Conservation (phyloP, 2,797 vertebrate genomes). For the Percopsis omiscomaycus region DNA sequence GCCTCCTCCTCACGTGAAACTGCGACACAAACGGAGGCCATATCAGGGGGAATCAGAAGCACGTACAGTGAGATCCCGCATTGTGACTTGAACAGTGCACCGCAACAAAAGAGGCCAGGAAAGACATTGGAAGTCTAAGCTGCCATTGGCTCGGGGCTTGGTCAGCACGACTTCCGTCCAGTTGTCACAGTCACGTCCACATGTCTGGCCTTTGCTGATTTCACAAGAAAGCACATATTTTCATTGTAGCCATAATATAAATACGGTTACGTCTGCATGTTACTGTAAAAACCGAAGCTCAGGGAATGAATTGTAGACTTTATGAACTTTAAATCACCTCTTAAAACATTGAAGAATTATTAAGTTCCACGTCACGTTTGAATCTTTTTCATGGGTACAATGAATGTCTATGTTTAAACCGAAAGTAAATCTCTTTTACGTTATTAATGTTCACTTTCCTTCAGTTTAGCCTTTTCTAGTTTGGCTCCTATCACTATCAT, state of each 20-base stretch:
- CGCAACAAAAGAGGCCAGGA: conserved; percentile 61
- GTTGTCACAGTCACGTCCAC: conserved; percentile 64
- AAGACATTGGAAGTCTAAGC: conserved; percentile 39
- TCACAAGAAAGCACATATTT: conserved; percentile 47
- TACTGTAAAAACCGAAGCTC: background rate
- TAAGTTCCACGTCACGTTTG: background rate
- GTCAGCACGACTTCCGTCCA: conserved; percentile 28
- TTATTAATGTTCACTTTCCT: background rate
- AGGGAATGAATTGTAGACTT: background rate
- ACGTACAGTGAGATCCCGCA: conserved; percentile 57
- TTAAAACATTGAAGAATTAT: background rate
- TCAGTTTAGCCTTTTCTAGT: background rate
- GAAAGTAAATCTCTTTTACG: background rate
- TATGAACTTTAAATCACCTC: background rate
- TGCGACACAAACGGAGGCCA: background rate
- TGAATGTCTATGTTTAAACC: background rate
- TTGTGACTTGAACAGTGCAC: conserved; percentile 55
- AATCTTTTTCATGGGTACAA: too few relatives aligned
- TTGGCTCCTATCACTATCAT: conserved; percentile 42
- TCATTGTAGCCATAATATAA: conserved; percentile 29
- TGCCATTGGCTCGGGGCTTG: conserved; percentile 30
- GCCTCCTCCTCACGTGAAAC: background rate
- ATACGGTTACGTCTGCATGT: conserved; percentile 5
- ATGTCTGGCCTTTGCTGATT: conserved; percentile 28
- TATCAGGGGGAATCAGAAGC: conserved; percentile 65